Evolutionary conservation across 2,888 invertebrate species (phyloP), one percentile per base, ranked within the genome.

Genomic region (Chymomyza caudatula): DNA sequence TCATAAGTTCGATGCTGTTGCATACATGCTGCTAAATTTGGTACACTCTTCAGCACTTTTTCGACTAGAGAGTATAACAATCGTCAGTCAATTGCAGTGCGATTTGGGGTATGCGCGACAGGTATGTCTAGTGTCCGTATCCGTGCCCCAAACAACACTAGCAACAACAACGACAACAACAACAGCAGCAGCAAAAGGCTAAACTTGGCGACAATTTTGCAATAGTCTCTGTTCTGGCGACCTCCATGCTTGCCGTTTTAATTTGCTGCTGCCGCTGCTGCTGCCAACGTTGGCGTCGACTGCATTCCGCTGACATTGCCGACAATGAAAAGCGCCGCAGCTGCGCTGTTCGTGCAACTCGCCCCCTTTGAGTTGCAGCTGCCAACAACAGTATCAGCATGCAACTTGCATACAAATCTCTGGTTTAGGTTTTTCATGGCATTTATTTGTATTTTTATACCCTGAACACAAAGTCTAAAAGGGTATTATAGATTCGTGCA

Each of bases 161-260:
- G 42, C 56, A 37, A 55, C 17, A 55, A 37, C 22, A 55, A 37
- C 55, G 37, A 15, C 55, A 55, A 37, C 42, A 55, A 42, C 56
- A 42, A 42, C 37, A 42, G 13, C 56, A 19, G 15, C 19, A 13
- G 47, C 15, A 19, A 47, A 47, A 47, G 3, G 22, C 71, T 70
- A 71, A 74, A 73, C 73, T 74, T 87, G 87, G 88, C 88, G 88
- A 88, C 88, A 87, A 88, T 88, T 88, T 88, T 81, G 77, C 85
- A 78, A 83, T 78, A 83, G 82, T 83, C 77, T 77, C 72, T 54
- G 29, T 22, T 25, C 42, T 29, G 67, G 19, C 63, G 58, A 63
- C 44, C 58, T 57, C 62, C 62, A 55, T 59, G 64, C 44, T 51
- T 17, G 47, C 65, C 54, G 37, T 60, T 53, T 65, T 58, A 11